Base-by-base conservation (phyloP, 1,140 invertebrate genomes). In the Drosophila nebulosa region DNA sequence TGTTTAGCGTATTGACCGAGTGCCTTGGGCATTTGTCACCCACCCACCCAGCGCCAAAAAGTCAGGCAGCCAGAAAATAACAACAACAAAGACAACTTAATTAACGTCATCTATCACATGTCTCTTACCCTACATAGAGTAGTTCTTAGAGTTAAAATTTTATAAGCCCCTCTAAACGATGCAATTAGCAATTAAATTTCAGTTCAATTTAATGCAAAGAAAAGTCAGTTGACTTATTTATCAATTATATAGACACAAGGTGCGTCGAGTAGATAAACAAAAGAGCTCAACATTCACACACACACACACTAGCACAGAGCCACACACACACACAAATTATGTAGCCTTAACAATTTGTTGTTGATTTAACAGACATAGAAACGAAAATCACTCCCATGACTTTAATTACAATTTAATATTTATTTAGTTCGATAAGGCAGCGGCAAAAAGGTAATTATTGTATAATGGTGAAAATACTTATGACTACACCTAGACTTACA, bases 351-450 rank as follows among this genome's bases (percentile, higher is more conserved):
- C 39, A 46, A 46, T 46, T 46, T 46, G 39, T 46, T 46, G 39
- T 46, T 46, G 39, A 46, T 46, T 46, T 46, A 46, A 39, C 36
- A 64, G 46, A 27, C 46, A 56, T 35, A 12, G 59, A 57, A 50
- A 62, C 62, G 53, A 68, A 70, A 63, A 61, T 77, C 85, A 76
- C 77, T 83, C 86, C 86, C 86, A 90, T 90, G 86, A 90, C 86
- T 90, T 90, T 86, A 90, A 90, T 90, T 90, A 90, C 83, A 88
- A 88, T 86, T 86, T 86, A 86, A 86, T 88, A 88, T 88, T 89
- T 88, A 88, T 89, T 89, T 89, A 90, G 86, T 85, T 86, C 71
- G 77, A 86, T 79, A 81, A 89, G 71, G 30, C 30, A 59, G 72
- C 69, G 72, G 16, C 65, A 66, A 64, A 65, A 51, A 78, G 74